Conservation (phyloP, 2,888 invertebrate species). For the Halictus ligatus region DNA sequence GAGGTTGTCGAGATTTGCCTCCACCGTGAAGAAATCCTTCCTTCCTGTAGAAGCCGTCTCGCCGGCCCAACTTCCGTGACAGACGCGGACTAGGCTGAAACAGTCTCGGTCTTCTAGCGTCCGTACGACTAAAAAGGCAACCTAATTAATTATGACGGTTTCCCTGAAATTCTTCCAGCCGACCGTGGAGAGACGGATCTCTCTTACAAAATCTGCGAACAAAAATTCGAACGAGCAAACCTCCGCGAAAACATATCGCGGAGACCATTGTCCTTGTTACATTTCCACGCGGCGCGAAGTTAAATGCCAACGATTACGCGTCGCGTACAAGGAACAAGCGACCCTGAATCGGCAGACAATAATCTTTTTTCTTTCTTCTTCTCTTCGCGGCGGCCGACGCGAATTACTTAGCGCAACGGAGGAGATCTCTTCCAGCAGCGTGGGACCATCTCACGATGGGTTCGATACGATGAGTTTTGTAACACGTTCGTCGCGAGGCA, state of each 20-base stretch:
- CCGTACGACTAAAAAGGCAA: background rate
- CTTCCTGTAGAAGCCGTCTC: conserved; percentile 58
- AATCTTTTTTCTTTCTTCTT: conserved; percentile 24
- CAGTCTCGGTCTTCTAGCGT: conserved; percentile 8
- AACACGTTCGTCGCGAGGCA: background rate
- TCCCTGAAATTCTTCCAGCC: background rate
- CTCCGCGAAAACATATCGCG: background rate
- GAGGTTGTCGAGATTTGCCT: conserved; percentile 65
- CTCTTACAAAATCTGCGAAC: background rate
- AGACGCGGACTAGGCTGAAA: conserved; percentile 35
- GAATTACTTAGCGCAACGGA: background rate
- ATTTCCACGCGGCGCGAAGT: background rate
- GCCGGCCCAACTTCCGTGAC: conserved; percentile 54
- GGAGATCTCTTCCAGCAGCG: too few relatives aligned
- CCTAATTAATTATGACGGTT: background rate
- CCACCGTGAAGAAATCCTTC: conserved; percentile 67
- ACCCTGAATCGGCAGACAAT: conserved; percentile 43
- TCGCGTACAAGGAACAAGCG: background rate
- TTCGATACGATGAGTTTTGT: background rate
- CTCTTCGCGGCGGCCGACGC: background rate
- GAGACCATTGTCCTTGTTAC: conserved; percentile 5
- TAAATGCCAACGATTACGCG: conserved; percentile 5
- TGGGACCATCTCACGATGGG: background rate
- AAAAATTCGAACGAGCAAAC: background rate
- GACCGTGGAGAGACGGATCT: background rate